Conservation (phyloP, 1,140 invertebrate species). For the Drosophila bipectinata region DNA sequence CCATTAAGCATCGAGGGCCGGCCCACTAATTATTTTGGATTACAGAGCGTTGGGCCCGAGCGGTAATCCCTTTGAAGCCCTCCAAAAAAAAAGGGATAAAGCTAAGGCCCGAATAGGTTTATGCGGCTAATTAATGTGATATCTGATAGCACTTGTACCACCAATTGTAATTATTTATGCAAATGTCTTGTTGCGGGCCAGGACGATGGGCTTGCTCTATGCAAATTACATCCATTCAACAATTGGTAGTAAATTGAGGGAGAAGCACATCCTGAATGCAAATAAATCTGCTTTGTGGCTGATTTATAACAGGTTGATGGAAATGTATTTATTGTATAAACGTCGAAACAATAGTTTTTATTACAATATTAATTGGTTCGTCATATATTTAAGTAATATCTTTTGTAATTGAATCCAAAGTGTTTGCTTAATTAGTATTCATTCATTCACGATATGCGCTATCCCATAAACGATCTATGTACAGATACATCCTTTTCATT, state of each 20-base stretch:
- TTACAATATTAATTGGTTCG: not conserved
- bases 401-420: slow-evolving; percentile 1
- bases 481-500: slow-evolving; percentile 33
- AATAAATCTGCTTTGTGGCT: slow-evolving; percentile 24
- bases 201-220: slow-evolving; percentile 22
- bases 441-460: slow-evolving; percentile 16
- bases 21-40: slow-evolving; percentile 73
- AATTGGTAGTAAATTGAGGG: slow-evolving; percentile 49
- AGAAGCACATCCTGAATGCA: not conserved
- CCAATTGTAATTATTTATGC: slow-evolving; percentile 38
- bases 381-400: slow-evolving; percentile 9
- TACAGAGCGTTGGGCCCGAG: slow-evolving; percentile 29
- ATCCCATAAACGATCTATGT: slow-evolving; percentile 47
- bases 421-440: slow-evolving; percentile 1
- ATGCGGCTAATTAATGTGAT: slow-evolving; percentile 61
- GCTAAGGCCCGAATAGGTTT: slow-evolving; percentile 44
- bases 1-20: slow-evolving; percentile 35
- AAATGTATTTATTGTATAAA: not conserved
- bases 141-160: slow-evolving; percentile 48
- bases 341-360: not conserved
- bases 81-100: slow-evolving; percentile 34
- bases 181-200: slow-evolving; percentile 13
- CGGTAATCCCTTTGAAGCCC: slow-evolving; percentile 57
- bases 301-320: slow-evolving; percentile 20
- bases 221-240: slow-evolving; percentile 27